Base-by-base conservation (phyloP, 2,888 invertebrate species). In the Noctua pronuba region DNA sequence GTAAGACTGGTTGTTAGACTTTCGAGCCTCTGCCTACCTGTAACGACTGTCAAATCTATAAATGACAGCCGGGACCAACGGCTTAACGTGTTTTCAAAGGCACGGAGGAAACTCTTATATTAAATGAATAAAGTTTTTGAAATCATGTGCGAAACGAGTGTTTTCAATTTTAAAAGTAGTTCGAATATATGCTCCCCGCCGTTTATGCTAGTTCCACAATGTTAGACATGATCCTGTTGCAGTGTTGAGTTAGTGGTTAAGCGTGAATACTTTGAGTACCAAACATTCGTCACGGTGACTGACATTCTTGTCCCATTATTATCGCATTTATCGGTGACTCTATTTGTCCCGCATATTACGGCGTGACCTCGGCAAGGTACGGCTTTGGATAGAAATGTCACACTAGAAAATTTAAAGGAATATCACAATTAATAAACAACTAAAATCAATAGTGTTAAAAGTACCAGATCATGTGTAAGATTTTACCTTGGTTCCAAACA, bases 211-310 rank as follows among this genome's bases (percentile, higher is more conserved):
- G 60, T 60, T 60, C 10, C 31, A 31, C 31, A 62, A 58, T 35
- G 58, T 38, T 65, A 62, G 65, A 35, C 31, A 73, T 73, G 11
- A 38, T 69, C 52, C 35, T 77, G 68, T 75, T 52, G 46, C 67
- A 24, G 58, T 52, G 18, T 71, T 75, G 44, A 75, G 21, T 70
- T 73, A 75, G 44, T 60, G 3, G 68, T 28, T 44, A 66, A 21
- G 24, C 70, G 66, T 60, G 66, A 75, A 73, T 49, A 66, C 58
- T 80, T 73, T 18, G 60, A 75, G 58, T 67, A 66, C 58, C 62
- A 68, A 75, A 73, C 65, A 79, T 79, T 73, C 62, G 44, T 70
- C 60, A 76, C 77, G 65, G 68, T 74, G 41, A 46, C 28, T 70
- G 69, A 72, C 44, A 77, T 46, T 76, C 62, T 60, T 68, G 66